These are phyloP conservation scores for Laothoe populi DNA, from an alignment of 2,888 invertebrate genomes.

Conservation along the genomic window DNA sequence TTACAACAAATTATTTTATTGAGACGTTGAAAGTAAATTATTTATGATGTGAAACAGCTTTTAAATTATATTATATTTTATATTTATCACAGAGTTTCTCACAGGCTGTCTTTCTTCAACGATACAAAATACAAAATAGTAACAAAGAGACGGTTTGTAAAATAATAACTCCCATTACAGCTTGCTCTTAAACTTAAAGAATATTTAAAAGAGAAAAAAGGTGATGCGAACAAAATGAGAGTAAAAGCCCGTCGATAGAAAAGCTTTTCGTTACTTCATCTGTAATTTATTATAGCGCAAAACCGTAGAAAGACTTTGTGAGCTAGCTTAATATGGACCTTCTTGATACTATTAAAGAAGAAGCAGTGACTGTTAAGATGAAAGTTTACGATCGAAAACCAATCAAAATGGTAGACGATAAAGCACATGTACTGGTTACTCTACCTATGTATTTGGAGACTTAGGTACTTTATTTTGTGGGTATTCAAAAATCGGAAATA, in stretches of 20 bases:
- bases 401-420: too few species aligned
- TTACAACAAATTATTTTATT: too few species aligned
- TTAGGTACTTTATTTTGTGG: too few species aligned
- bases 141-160: constrained; percentile 4
- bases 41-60: too few species aligned
- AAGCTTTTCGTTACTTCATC: constrained; percentile 55
- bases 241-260: constrained; percentile 54
- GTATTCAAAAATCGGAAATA: too few species aligned
- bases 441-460: too few species aligned
- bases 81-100: background rate
- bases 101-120: background rate
- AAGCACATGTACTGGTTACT: too few species aligned
- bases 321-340: background rate
- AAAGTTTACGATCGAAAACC: too few species aligned
- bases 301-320: constrained; percentile 22
- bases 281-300: constrained; percentile 62
- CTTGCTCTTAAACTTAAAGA: constrained; percentile 10
- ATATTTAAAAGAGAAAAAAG: constrained; percentile 25
- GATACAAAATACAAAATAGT: background rate
- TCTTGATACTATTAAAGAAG: background rate
- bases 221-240: constrained; percentile 31
- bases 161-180: background rate
- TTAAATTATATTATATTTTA: too few species aligned
- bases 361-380: background rate
- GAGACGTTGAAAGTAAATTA: too few species aligned